Base-by-base conservation (phyloP, 2,888 invertebrate genomes). In the Nezara viridula region DNA sequence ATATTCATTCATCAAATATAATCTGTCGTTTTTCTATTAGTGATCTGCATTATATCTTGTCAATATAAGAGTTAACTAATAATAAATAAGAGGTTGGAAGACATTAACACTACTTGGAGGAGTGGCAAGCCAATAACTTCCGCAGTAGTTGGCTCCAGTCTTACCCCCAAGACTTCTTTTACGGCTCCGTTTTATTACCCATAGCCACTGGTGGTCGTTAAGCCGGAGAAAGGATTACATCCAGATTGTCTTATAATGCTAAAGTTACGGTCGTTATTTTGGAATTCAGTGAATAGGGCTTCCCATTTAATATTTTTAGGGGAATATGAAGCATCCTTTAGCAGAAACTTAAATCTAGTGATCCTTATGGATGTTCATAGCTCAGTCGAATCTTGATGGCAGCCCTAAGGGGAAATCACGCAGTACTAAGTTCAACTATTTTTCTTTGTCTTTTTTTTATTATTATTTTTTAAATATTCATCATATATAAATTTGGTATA, bases 221-320 rank as follows among this genome's bases (percentile, higher is more conserved):
- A 73, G 37, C 37, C 9, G 16, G 66, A 37, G 37, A 37, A 73
- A 73, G 66, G 66, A 73, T 73, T 73, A 73, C 66, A 73, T 37
- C 66, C 66, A 73, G 66, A 73, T 73, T 73, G 66, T 73, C 66
- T 73, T 73, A 73, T 73, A 73, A 73, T 73, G 21, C 66, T 37
- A 21, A 37, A 73, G 66, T 73, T 73, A 73, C 3, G 66, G 66
- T 21, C 19, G 66, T 37, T 16, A 73, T 73, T 73, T 73, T 9
- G 66, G 32, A 73, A 37, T 37, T 73, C 37, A 73, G 32, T 73
- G 32, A 73, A 37, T 73, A 73, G 66, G 6, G 9, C 14, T 73
- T 37, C 21, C 32, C 19, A 37, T 73, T 73, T 73, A 32, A 73
- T 37, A 73, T 73, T 73, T 73, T 73, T 73, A 32, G 21, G 37